A percentile compares a stretch with the other conserved stretches of the same genome.
Evolutionary conservation across 1,140 invertebrate species (phyloP).

Genomic region (Drosophila sechellia): DNA sequence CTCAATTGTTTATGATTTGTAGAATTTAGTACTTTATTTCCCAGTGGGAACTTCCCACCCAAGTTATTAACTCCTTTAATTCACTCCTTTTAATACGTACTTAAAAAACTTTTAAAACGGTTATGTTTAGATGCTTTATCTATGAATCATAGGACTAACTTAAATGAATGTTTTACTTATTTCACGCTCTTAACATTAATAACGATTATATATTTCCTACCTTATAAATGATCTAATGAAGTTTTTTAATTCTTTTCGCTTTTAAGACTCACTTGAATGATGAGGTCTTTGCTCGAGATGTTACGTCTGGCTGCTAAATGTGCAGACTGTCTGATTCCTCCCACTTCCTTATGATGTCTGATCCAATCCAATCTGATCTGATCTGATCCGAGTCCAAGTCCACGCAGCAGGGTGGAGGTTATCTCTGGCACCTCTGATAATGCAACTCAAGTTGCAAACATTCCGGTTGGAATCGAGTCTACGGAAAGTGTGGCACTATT

Average conservation of each 20-base stretch:
- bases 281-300: conserved; percentile 5
- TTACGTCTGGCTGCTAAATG: background rate
- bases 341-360: conserved; percentile 27
- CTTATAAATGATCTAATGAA: too few relatives aligned
- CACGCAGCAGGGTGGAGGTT: conserved; percentile 43
- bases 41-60: too few relatives aligned
- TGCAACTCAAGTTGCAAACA: conserved; percentile 13
- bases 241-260: too few relatives aligned
- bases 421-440: conserved; percentile 48
- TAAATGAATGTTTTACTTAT: too few relatives aligned
- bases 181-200: too few relatives aligned
- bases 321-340: conserved; percentile 6
- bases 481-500: conserved; percentile 10
- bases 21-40: background rate
- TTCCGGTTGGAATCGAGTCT: conserved; percentile 6
- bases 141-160: too few relatives aligned
- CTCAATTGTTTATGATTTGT: background rate
- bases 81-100: background rate
- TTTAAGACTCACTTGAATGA: background rate
- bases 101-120: background rate
- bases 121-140: too few relatives aligned
- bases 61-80: background rate
- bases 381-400: conserved; percentile 11
- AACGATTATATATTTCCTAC: too few relatives aligned
- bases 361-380: conserved; percentile 2